phyloP scores from a whole-genome alignment of 2,113 vertebrate genomes.

The Calyptomena viridis region DNA sequence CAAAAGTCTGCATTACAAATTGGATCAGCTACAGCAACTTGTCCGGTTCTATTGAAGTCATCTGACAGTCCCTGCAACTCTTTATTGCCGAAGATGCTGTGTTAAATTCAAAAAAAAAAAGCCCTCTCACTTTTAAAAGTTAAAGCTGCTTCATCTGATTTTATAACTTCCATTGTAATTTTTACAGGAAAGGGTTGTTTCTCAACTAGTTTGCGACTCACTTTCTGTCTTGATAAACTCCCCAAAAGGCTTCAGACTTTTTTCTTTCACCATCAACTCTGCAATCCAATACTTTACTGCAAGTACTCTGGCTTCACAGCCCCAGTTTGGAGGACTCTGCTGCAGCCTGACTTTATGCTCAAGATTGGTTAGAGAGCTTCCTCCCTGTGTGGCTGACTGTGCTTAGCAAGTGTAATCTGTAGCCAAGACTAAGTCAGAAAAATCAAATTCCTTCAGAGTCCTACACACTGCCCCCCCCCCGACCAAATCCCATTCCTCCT shows the following conservation, averaged over 20 bases:
- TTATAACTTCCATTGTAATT: constrained; percentile 24
- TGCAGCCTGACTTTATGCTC: constrained; percentile 47
- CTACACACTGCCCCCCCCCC: background rate
- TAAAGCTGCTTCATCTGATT: background rate
- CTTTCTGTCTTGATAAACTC: constrained; percentile 30
- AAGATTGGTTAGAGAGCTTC: constrained; percentile 53
- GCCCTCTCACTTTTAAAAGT: background rate
- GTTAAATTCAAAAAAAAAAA: background rate
- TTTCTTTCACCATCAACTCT: constrained; percentile 14
- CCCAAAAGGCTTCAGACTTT: constrained; percentile 22
- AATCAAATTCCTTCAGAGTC: constrained; percentile 39
- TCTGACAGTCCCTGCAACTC: constrained; percentile 48
- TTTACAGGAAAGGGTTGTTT: constrained; percentile 40
- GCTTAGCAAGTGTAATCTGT: constrained; percentile 64
- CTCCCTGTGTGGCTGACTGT: constrained; percentile 36
- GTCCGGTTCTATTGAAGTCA: constrained; percentile 56
- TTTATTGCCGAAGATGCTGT: constrained; percentile 29
- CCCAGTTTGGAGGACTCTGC: constrained; percentile 36
- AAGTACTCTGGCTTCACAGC: constrained; percentile 25
- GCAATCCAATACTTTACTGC: constrained; percentile 9
- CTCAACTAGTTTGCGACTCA: constrained; percentile 30
- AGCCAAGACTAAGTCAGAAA: constrained; percentile 50
- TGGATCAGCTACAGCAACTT: constrained; percentile 62
- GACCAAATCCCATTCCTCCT: background rate
- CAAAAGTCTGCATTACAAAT: constrained; percentile 69